These are phyloP conservation scores for Plutella xylostella DNA, from an alignment of 2,888 invertebrate genomes.

Conservation along the genomic window DNA sequence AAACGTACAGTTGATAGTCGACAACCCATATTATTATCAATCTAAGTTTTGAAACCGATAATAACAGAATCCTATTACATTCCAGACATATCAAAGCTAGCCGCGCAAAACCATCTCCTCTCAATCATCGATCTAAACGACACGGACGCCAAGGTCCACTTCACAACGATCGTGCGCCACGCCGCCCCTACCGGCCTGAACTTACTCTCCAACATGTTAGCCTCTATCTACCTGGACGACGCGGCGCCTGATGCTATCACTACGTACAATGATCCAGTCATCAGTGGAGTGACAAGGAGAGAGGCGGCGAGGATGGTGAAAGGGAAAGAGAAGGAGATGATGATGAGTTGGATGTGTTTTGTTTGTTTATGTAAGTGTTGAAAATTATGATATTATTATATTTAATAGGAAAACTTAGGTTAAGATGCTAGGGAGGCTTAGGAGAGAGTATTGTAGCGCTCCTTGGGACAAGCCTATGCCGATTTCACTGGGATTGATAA, in stretches of 20 bases:
- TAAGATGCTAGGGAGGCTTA: too few species aligned
- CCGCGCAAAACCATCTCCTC: background rate
- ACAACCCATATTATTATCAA: background rate
- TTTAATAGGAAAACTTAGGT: too few species aligned
- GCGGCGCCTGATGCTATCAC: constrained; percentile 23
- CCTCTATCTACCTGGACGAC: constrained; percentile 20
- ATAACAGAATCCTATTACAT: background rate
- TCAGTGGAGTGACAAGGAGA: background rate
- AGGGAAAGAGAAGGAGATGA: background rate
- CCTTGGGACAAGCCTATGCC: too few species aligned
- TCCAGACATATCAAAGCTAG: background rate
- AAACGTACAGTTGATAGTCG: background rate
- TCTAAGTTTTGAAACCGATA: too few species aligned
- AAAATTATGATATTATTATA: too few species aligned
- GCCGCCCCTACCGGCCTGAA: constrained; percentile 65
- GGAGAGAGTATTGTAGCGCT: too few species aligned
- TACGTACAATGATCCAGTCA: constrained; percentile 30
- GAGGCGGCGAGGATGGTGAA: background rate
- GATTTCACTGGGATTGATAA: too few species aligned
- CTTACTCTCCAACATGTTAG: constrained; percentile 52
- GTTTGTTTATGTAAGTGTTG: constrained; percentile 30
- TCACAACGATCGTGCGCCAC: constrained; percentile 63
- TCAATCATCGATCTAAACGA: constrained; percentile 51
- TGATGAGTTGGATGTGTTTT: constrained; percentile 22
- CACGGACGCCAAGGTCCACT: constrained; percentile 48